Percentiles rank a stretch among this genome's conserved stretches.
Conservation (phyloP, 2,888 invertebrate genomes). For the Fabriciana adippe region DNA sequence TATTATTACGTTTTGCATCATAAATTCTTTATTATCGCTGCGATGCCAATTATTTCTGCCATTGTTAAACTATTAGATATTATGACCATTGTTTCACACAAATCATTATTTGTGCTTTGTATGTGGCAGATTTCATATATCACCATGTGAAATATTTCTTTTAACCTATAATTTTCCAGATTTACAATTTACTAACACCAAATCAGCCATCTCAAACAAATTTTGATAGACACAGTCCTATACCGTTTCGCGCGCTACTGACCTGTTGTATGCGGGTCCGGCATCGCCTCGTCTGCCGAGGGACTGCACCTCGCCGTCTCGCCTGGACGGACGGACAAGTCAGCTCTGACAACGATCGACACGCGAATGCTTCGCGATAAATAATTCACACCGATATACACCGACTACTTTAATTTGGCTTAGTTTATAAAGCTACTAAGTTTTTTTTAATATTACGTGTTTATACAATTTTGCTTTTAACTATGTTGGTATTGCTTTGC, state of each 20-base stretch:
- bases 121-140: neutral
- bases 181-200: neutral
- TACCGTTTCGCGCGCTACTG: constrained; percentile 79
- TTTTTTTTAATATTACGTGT: neutral
- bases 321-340: constrained; percentile 73
- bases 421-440: constrained; percentile 12
- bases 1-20: neutral
- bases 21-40: neutral
- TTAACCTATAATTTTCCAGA: no score
- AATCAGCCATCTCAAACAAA: constrained; percentile 16
- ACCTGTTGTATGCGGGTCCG: constrained; percentile 84
- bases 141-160: no score
- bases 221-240: constrained; percentile 51
- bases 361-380: constrained; percentile 34
- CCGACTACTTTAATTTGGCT: constrained; percentile 19
- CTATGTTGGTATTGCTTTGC: neutral
- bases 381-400: constrained; percentile 30
- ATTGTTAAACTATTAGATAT: neutral
- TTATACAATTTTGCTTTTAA: neutral
- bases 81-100: no score
- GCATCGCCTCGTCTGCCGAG: constrained; percentile 85
- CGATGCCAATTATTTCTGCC: constrained; percentile 1
- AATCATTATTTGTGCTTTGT: no score
- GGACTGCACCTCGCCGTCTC: constrained; percentile 85
- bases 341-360: constrained; percentile 46